phyloP scores from a whole-genome alignment of 1,140 invertebrate species.

The Drosophila kohkoa region DNA sequence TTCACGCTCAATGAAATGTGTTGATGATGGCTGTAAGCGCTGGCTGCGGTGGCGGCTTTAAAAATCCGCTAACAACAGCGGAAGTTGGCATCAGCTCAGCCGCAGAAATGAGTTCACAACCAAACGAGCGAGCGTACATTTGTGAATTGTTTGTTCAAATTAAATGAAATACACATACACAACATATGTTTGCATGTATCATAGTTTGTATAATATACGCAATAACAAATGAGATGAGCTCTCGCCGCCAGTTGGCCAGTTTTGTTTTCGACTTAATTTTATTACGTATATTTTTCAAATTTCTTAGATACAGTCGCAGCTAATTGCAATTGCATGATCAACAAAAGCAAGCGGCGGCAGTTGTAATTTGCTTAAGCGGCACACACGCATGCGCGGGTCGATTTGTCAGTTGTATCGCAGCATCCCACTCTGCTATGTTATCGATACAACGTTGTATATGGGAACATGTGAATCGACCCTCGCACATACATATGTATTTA shows the following conservation, averaged over 20 bases:
- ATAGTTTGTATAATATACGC: slow-evolving; percentile 37
- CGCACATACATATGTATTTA: slow-evolving; percentile 6
- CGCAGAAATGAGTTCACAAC: slow-evolving; percentile 51
- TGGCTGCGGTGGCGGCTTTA: slow-evolving; percentile 28
- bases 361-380: slow-evolving; percentile 56
- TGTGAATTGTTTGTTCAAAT: slow-evolving; percentile 19
- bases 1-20: slow-evolving; percentile 84
- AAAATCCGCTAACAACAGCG: slow-evolving; percentile 61
- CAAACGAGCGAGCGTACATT: slow-evolving; percentile 22
- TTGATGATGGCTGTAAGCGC: slow-evolving; percentile 71
- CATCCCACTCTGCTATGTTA: neutral
- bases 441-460: neutral
- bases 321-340: slow-evolving; percentile 80
- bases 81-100: slow-evolving; percentile 73
- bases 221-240: slow-evolving; percentile 46
- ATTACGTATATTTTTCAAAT: slow-evolving; percentile 59
- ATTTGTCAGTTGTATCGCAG: neutral
- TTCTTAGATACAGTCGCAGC: slow-evolving; percentile 54
- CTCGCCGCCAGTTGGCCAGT: slow-evolving; percentile 60
- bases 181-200: neutral
- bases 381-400: slow-evolving; percentile 26
- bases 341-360: slow-evolving; percentile 50
- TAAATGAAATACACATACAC: slow-evolving; percentile 1
- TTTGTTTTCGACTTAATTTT: slow-evolving; percentile 64
- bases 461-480: slow-evolving; percentile 2